Percentiles rank a stretch among this genome's conserved stretches.
Evolutionary conservation across 2,888 invertebrate genomes (phyloP).

Genomic region (Lysandra bellargus): DNA sequence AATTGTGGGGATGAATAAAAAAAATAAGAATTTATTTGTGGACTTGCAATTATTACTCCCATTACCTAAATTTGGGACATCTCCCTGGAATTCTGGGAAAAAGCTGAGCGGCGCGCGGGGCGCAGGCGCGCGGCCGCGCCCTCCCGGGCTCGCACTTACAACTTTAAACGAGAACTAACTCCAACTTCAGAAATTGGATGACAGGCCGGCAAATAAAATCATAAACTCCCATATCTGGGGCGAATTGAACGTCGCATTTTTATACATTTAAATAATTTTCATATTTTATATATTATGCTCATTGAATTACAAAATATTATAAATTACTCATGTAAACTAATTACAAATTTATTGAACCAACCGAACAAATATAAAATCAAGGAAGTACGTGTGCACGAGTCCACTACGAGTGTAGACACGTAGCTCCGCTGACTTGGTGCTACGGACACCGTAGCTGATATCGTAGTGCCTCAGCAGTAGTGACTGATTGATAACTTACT

Average conservation of each 20-base stretch:
- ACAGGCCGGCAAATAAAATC: constrained; percentile 36
- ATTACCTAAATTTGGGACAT: constrained; percentile 38
- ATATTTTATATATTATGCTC: not conserved
- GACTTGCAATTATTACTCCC: constrained; percentile 16
- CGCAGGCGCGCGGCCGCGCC: constrained; percentile 74
- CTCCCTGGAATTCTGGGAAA: constrained; percentile 58
- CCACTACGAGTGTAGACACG: not conserved
- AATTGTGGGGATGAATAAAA: not conserved
- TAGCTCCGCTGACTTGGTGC: not conserved
- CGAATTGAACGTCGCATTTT: not conserved
- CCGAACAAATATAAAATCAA: not conserved
- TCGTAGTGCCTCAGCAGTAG: not conserved
- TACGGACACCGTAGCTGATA: not conserved
- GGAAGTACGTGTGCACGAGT: not conserved
- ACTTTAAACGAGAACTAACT: constrained; percentile 50
- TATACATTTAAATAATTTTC: not conserved
- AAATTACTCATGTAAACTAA: too few relatives aligned
- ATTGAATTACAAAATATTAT: too few relatives aligned
- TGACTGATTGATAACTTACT: not conserved
- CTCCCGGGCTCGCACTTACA: constrained; percentile 59
- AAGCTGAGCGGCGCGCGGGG: constrained; percentile 39
- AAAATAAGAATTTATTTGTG: not conserved
- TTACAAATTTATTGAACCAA: too few relatives aligned
- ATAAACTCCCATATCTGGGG: constrained; percentile 17
- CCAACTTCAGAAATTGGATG: constrained; percentile 42